Percentiles rank a stretch among this genome's conserved stretches.
These are phyloP conservation scores for Corvus hawaiiensis DNA, from an alignment of 2,113 vertebrate genomes.

Conservation along the genomic window DNA sequence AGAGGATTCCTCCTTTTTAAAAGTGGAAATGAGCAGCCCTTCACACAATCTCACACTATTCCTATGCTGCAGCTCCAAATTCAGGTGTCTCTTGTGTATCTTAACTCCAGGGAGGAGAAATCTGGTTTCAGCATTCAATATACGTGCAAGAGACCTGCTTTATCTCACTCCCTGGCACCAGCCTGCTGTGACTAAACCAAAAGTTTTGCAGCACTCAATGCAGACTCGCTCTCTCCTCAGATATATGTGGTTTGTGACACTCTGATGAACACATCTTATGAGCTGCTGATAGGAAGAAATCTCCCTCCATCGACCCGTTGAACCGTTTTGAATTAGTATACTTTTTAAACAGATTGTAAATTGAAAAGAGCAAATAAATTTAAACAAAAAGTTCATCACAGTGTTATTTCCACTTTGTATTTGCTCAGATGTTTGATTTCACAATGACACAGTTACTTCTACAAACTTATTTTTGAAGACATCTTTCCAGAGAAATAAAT, in stretches of 20 bases:
- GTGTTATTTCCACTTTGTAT: background rate
- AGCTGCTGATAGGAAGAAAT: background rate
- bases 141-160: background rate
- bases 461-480: background rate
- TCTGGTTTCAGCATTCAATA: background rate
- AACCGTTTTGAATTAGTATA: background rate
- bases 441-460: background rate
- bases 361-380: background rate
- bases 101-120: background rate
- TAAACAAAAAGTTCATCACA: background rate
- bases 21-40: background rate
- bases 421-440: background rate
- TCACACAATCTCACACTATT: background rate
- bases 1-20: background rate
- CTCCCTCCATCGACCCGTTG: rapidly evolving
- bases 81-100: background rate
- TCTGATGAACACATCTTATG: background rate
- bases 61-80: background rate
- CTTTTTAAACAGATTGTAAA: background rate
- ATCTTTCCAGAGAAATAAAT: background rate
- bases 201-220: background rate
- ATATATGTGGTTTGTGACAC: background rate
- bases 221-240: background rate
- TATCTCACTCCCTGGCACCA: background rate
- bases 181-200: background rate